Percentiles rank a stretch among this genome's conserved stretches.
phyloP scores from a whole-genome alignment of 1,140 invertebrate species.

The Epicauta chinensis region DNA sequence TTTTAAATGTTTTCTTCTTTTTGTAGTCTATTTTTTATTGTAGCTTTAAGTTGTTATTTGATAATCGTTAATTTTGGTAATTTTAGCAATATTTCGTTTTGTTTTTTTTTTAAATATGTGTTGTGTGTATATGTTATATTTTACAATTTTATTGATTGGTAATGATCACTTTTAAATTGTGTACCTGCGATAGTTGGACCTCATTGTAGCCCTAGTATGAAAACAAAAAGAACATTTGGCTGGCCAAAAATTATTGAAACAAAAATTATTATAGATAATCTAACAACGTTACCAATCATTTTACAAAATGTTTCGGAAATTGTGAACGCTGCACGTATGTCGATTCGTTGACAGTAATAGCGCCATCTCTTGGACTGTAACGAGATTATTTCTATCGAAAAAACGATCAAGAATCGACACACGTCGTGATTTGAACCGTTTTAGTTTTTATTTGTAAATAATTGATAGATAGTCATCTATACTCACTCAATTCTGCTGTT shows the following conservation, averaged over 20 bases:
- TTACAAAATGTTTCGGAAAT: conserved; percentile 8
- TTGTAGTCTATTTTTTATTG: background rate
- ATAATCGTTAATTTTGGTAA: conserved; percentile 1
- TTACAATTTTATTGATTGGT: conserved; percentile 6
- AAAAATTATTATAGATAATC: conserved; percentile 5
- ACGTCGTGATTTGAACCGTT: conserved; percentile 16
- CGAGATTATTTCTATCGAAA: too few relatives aligned
- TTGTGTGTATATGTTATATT: too few relatives aligned
- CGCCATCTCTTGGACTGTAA: too few relatives aligned
- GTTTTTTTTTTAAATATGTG: too few relatives aligned
- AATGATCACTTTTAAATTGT: conserved; percentile 17
- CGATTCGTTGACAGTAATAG: too few relatives aligned
- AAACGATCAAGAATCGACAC: too few relatives aligned
- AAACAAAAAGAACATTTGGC: conserved; percentile 18
- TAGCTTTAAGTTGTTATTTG: too few relatives aligned
- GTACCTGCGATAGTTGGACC: conserved; percentile 28
- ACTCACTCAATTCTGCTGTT: conserved; percentile 30
- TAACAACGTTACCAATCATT: conserved; percentile 23
- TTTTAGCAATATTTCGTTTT: background rate
- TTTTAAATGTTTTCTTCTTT: background rate
- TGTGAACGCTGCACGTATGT: background rate
- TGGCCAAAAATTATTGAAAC: conserved; percentile 19
- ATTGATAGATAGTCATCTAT: conserved; percentile 30
- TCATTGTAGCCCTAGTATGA: conserved; percentile 22
- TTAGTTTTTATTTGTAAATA: conserved; percentile 22